phyloP scores from a whole-genome alignment of 2,113 vertebrate genomes.

The Heloderma charlesbogerti region DNA sequence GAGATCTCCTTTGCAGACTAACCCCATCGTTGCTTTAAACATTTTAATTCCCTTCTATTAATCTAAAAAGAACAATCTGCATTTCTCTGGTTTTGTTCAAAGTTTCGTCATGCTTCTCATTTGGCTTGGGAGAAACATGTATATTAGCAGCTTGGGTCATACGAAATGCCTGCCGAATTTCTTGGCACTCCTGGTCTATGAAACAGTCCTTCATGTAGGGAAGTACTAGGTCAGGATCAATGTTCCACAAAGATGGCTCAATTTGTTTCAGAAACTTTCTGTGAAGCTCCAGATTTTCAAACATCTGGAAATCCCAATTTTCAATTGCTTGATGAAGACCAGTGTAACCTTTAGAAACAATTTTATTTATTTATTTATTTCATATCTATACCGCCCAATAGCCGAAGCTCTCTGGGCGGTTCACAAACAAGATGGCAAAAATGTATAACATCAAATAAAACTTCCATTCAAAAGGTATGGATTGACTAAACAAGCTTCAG shows the following conservation, averaged over 20 bases:
- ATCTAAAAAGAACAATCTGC: too few relatives aligned
- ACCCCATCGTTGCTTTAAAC: background rate
- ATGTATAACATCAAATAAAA: background rate
- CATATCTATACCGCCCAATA: too few relatives aligned
- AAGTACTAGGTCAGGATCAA: conserved; percentile 53
- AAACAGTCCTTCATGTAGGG: conserved; percentile 51
- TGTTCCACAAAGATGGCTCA: conserved; percentile 56
- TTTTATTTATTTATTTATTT: too few relatives aligned
- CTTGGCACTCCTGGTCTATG: conserved; percentile 63
- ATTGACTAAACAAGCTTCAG: background rate
- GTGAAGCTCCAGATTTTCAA: conserved; percentile 64
- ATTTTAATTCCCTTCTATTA: too few relatives aligned
- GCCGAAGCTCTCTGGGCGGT: too few relatives aligned
- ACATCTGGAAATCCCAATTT: conserved; percentile 65
- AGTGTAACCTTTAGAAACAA: conserved; percentile 65
- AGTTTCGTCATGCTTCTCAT: too few relatives aligned
- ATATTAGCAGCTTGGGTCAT: too few relatives aligned
- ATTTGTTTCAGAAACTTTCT: conserved; percentile 58
- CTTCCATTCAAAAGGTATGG: background rate
- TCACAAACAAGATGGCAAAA: background rate
- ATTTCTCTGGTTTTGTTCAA: too few relatives aligned
- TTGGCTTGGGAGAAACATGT: too few relatives aligned
- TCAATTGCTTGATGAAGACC: conserved; percentile 70
- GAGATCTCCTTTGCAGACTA: background rate
- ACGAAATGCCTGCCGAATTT: conserved; percentile 64